phyloP scores from a whole-genome alignment of 2,797 vertebrate genomes.

The Chloroceryle inda region DNA sequence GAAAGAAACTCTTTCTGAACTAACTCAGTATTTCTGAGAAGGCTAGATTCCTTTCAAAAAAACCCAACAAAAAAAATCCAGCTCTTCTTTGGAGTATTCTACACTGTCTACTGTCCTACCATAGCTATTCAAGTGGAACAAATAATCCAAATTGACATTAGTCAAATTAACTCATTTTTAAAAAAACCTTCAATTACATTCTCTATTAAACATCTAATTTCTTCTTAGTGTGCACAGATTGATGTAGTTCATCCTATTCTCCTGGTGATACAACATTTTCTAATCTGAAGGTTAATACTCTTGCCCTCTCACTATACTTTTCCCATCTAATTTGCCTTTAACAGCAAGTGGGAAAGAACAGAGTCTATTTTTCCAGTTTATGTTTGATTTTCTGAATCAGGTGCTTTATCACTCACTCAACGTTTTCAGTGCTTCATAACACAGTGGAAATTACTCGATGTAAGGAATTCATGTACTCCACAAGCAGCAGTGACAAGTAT shows the following conservation, averaged over 20 bases:
- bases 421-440: constrained; percentile 4
- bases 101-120: neutral
- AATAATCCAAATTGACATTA: constrained; percentile 32
- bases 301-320: constrained; percentile 35
- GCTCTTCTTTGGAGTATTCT: neutral
- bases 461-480: neutral
- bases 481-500: neutral
- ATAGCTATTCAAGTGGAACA: neutral
- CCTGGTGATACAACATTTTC: constrained; percentile 42
- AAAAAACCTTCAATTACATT: constrained; percentile 61
- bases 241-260: constrained; percentile 52
- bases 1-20: neutral
- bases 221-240: constrained; percentile 56
- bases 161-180: constrained; percentile 21
- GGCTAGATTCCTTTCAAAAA: neutral
- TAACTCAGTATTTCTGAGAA: neutral
- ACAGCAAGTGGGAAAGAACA: constrained; percentile 45
- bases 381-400: constrained; percentile 19
- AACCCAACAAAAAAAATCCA: neutral
- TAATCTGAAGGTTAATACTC: constrained; percentile 74
- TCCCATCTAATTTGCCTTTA: constrained; percentile 67
- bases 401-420: constrained; percentile 25
- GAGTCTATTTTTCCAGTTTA: constrained; percentile 15
- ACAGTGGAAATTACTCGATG: neutral
- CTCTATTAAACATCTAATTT: constrained; percentile 68